These are phyloP conservation scores for Amblyornis subalaris DNA, from an alignment of 2,113 vertebrate genomes.

Conservation along the genomic window DNA sequence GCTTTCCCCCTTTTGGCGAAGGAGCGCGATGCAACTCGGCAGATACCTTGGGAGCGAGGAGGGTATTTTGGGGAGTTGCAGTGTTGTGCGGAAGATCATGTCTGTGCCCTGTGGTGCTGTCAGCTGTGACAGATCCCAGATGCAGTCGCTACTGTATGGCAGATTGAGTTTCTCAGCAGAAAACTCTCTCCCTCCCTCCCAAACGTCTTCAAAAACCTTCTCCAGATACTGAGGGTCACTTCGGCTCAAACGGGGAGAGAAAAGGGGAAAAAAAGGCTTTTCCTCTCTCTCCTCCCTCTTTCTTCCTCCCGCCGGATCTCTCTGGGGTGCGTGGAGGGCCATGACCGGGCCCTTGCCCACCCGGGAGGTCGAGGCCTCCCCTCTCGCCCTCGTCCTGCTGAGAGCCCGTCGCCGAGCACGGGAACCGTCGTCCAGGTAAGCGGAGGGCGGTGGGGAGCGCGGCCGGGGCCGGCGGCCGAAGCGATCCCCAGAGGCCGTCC, in stretches of 20 bases:
- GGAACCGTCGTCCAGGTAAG: constrained; percentile 13
- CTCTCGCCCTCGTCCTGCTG: background rate
- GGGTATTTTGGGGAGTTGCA: constrained; percentile 73
- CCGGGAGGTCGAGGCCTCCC: background rate
- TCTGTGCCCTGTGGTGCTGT: constrained; percentile 84
- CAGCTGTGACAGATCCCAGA: constrained; percentile 89
- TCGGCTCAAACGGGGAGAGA: constrained; percentile 60
- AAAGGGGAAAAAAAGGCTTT: background rate
- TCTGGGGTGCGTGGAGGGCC: background rate
- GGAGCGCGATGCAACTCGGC: background rate
- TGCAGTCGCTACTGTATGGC: constrained; percentile 87
- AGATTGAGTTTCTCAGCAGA: constrained; percentile 87
- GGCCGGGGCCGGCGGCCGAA: no score
- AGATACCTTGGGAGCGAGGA: constrained; percentile 68
- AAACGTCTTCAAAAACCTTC: constrained; percentile 81
- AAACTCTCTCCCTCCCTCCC: constrained; percentile 72
- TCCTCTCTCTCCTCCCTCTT: background rate
- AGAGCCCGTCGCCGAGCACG: background rate
- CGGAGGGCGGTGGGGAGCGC: background rate
- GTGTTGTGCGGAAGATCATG: constrained; percentile 77
- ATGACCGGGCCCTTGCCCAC: background rate
- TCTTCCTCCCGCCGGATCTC: background rate
- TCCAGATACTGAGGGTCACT: constrained; percentile 73
- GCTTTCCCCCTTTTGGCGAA: constrained; percentile 22
- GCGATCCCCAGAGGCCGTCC: background rate